Evolutionary conservation across 1,140 invertebrate genomes (phyloP), one percentile per base, ranked within the genome.

Genomic region (Drosophila lini): DNA sequence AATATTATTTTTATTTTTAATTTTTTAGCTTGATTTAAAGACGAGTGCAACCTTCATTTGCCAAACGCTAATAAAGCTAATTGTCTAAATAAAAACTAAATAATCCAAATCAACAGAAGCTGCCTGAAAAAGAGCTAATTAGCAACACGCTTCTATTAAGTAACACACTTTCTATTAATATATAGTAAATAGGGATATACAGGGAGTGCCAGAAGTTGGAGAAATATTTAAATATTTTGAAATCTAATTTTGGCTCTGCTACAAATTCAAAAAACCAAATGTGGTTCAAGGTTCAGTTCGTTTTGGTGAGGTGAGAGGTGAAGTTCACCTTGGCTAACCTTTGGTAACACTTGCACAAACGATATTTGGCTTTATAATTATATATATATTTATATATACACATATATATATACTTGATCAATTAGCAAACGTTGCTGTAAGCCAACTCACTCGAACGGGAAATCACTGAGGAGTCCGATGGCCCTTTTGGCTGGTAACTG

Each of bases 371-470:
- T 58, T 56, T 48, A 69, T 56, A 71, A 58, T 48, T 70, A 70
- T 36, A 55, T 38, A 32, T 34, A 41, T 31, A 11, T 28, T 4
- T 11, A 19, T 11, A 19, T 3, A 40, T 6, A 22, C 3, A 22
- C 2, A n/a, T 6, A 5, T 42, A 19, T 45, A 25, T 45, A 65
- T 25, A 22, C n/a, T 16, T 38, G 62, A 45, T 67, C 67, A 70
- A 68, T 70, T 67, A 70, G 67, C 67, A 57, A 70, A 71, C 68
- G n/a, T 31, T 58, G 42, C 40, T 48, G 50, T 41, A 40, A 70
- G 19, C 32, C 2, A 55, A 11, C 9, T n/a, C 10, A 53, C 32
- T 53, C 32, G 3, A 47, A 64, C 13, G 56, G 19, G 31, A 31
- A 64, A 42, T 28, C 32, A n/a, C 13, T 15, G 19, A 11, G 31